Percentiles rank a stretch among this genome's conserved stretches.
Conservation (phyloP, 2,113 vertebrate species). For the Ceyx melanurus region DNA sequence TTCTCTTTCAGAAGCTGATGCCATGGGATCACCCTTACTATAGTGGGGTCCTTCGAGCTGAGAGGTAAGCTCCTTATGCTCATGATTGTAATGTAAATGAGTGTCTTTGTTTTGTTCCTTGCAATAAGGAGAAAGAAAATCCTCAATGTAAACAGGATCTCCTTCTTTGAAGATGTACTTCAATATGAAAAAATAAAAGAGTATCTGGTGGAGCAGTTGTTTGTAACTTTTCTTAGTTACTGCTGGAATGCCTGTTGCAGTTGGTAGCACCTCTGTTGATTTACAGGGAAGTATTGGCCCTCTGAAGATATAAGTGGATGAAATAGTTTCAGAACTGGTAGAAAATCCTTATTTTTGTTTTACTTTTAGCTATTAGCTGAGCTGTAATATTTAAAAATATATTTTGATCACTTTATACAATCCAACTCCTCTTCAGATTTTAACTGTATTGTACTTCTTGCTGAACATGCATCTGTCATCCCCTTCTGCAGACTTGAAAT, state of each 20-base stretch:
- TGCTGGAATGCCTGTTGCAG: background rate
- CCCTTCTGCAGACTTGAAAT: background rate
- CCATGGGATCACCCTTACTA: slow-evolving; percentile 97
- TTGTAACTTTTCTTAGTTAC: background rate
- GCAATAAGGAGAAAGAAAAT: background rate
- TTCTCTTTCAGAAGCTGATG: slow-evolving; percentile 86
- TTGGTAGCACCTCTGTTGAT: background rate
- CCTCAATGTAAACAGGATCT: background rate
- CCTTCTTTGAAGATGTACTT: slow-evolving; percentile 13
- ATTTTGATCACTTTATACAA: background rate
- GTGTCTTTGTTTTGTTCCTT: background rate
- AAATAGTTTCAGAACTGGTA: background rate
- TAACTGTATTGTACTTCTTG: background rate
- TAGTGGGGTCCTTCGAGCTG: slow-evolving; percentile 90
- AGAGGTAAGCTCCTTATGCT: slow-evolving; percentile 81
- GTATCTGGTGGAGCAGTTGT: background rate
- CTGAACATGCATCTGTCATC: background rate
- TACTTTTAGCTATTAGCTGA: background rate
- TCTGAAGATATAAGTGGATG: background rate
- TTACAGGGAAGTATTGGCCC: background rate
- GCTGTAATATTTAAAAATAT: background rate
- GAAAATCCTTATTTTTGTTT: background rate
- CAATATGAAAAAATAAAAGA: background rate
- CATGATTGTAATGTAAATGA: slow-evolving; percentile 45
- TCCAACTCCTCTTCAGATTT: background rate